These are phyloP conservation scores for Ispidina lecontei DNA, from an alignment of 2,797 vertebrate species.

Conservation along the genomic window DNA sequence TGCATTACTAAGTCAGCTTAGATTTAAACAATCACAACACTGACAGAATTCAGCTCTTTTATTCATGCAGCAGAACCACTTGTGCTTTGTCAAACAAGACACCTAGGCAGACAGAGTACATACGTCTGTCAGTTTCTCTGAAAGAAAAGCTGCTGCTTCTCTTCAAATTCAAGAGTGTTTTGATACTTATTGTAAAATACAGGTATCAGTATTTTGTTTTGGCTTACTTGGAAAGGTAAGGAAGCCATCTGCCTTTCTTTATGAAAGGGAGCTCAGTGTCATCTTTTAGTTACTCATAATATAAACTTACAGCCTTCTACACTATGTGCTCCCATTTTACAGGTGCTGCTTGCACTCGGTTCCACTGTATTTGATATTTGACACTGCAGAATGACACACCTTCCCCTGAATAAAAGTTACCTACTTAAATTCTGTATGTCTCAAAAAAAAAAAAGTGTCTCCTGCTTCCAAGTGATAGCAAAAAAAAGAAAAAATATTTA, in stretches of 20 bases:
- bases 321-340: not conserved
- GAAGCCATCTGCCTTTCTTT: not conserved
- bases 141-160: not conserved
- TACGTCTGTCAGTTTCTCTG: not conserved
- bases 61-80: not conserved
- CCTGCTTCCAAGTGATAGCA: not conserved
- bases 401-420: not conserved
- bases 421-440: not conserved
- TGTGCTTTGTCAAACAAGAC: not conserved
- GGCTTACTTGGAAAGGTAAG: not conserved
- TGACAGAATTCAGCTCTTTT: not conserved
- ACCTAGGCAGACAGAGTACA: not conserved
- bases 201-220: not conserved
- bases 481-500: not conserved
- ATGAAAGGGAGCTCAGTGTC: not conserved
- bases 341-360: not conserved
- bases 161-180: not conserved
- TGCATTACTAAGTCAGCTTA: not conserved
- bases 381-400: not conserved
- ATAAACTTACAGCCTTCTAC: not conserved
- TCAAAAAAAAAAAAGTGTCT: not conserved
- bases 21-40: not conserved
- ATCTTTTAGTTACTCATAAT: not conserved
- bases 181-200: not conserved
- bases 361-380: not conserved